Evolutionary conservation across 2,888 invertebrate species (phyloP).

Genomic region (Helobdella robusta): DNA sequence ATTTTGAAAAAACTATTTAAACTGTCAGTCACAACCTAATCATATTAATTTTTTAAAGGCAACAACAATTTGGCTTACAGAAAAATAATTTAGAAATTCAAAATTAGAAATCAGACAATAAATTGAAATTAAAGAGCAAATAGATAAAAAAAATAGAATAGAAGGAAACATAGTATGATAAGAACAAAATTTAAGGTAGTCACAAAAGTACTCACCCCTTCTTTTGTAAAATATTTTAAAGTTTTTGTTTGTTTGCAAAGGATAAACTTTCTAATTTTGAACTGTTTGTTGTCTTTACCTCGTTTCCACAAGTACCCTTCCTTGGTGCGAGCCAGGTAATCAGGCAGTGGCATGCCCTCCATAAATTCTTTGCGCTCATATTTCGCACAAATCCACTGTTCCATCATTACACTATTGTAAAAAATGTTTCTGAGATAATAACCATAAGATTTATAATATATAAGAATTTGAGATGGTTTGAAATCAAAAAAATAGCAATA

Average conservation of each 20-base stretch:
- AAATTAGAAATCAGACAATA: too few species aligned
- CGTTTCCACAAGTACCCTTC: slow-evolving; percentile 78
- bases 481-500: background rate
- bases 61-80: background rate
- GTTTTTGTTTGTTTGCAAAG: slow-evolving; percentile 70
- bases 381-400: slow-evolving; percentile 83
- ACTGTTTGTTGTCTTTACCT: slow-evolving; percentile 75
- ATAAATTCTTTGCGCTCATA: slow-evolving; percentile 79
- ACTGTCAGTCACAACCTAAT: too few species aligned
- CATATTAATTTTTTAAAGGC: background rate
- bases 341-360: slow-evolving; percentile 62
- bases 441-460: background rate
- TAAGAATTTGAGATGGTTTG: background rate
- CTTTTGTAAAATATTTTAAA: slow-evolving; percentile 58
- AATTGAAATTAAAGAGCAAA: background rate
- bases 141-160: background rate
- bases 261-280: slow-evolving; percentile 71
- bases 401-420: slow-evolving; percentile 69
- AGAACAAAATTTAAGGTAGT: background rate
- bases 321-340: slow-evolving; percentile 60
- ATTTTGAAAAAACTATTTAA: too few species aligned
- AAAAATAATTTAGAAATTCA: background rate
- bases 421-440: background rate
- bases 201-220: slow-evolving; percentile 43
- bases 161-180: background rate